These are phyloP conservation scores for Mionectes olivaceus DNA, from an alignment of 2,797 vertebrate genomes.

Conservation along the genomic window DNA sequence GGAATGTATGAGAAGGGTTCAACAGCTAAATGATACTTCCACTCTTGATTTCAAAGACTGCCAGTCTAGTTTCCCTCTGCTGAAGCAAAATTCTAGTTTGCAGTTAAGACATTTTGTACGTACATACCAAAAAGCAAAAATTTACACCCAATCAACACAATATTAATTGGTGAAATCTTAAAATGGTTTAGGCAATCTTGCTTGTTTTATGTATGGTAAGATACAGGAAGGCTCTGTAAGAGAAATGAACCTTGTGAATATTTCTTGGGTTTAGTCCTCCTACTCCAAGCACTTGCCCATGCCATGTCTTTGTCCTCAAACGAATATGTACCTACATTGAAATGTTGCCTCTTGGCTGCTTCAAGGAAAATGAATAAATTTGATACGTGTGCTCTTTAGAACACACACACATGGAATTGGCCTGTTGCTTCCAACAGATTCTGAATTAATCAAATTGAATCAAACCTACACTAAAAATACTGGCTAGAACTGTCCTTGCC, in stretches of 20 bases:
- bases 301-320: background rate
- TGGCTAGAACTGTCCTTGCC: background rate
- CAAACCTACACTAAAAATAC: background rate
- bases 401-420: background rate
- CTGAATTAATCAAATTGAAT: background rate
- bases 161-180: background rate
- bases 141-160: background rate
- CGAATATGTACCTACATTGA: background rate
- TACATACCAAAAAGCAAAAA: background rate
- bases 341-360: background rate
- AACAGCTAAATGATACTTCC: background rate
- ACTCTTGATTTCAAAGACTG: background rate
- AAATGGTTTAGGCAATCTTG: background rate
- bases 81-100: background rate
- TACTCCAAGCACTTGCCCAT: background rate
- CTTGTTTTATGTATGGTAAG: background rate
- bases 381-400: background rate
- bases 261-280: background rate
- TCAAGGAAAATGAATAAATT: background rate
- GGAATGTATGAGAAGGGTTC: background rate
- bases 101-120: background rate
- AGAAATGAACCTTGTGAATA: background rate
- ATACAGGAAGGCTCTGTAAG: background rate
- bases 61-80: background rate
- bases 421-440: background rate